Evolutionary conservation across 2,888 invertebrate genomes (phyloP), one percentile per base, ranked within the genome.

Genomic region (Sarcophaga carnaria): DNA sequence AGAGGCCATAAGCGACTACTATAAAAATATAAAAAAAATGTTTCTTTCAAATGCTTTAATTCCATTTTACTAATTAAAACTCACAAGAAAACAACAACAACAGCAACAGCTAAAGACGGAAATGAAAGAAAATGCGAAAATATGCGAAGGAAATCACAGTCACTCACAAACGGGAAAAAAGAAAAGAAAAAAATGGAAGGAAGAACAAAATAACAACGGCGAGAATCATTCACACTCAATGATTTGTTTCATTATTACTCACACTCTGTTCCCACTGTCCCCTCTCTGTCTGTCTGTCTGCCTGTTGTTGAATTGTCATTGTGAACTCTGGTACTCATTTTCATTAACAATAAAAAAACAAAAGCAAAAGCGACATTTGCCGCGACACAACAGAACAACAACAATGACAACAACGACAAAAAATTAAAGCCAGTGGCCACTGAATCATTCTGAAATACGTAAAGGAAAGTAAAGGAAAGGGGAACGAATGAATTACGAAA

Each of bases 1-100:
- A 17, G 17, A 54, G 10, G 14, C 54, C 54, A 54, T 17, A 54
- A 54, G 54, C 54, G 14, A 14, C 54, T 54, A 17, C 54, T 47
- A 66, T 60, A 77, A 77, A 69, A 49, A 70, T 71, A 83, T 76
- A 87, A 85, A 88, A 20, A 87, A 81, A 84, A 84, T 79, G 82
- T 79, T 87, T 76, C 84, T 81, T 84, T 84, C 89, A 92, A 92
- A 91, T 91, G 90, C 90, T 90, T 91, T 91, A 92, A 92, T 92
- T 91, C 91, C 92, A 91, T 91, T 92, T 92, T 90, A 91, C 90
- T 92, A 92, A 92, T 92, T 92, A 92, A 92, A 92, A 54, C 91
- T 91, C 90, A 91, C 91, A 92, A 91, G 91, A 90, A 90, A 69
- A 79, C 64, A 74, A 49, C 4, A 54, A 54, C 17, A 54, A 54